Evolutionary conservation across 2,797 vertebrate species (phyloP), one percentile per base, ranked within the genome.

Genomic region (Leptodactylus fallax): DNA sequence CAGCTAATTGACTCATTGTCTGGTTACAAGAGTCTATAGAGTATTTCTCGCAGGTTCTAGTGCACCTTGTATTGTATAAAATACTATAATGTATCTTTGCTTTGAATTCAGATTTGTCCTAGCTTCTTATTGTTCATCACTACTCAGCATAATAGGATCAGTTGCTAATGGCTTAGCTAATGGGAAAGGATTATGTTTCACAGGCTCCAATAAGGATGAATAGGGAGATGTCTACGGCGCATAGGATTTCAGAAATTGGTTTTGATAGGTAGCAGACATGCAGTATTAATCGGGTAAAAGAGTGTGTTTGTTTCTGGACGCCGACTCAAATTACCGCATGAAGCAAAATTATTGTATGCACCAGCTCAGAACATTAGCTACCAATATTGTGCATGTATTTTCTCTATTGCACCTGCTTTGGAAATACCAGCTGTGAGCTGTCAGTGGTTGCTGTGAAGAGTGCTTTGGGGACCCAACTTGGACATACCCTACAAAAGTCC

Each of bases 121-220:
- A 19, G 8, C 21, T n/a, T 76, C 72, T 76, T n/a, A 49, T 53
- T 77, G 47, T 77, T 77, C 49, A 14, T 21, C 72, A 77, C 49
- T 77, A 77, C 72, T 77, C 72, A 77, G 72, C 72, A 23, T 77
- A 77, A 77, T 77, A 77, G 72, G 72, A 77, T 77, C 72, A 77
- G 72, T 53, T n/a, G 72, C 72, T 77, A 77, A 77, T 77, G 49
- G 72, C 49, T 77, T 77, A 77, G 72, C 72, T 77, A 77, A 77
- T 77, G 72, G 72, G 45, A 77, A 53, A 51, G 72, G 47, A 77
- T 77, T 77, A 77, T 23, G 49, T 77, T 49, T 77, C 72, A 51
- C 47, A 77, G 72, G 4, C 72, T 53, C 47, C 72, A 51, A 23
- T 77, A 77, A 51, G 72, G 72, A 77, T 53, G 10, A 77, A 77